phyloP scores from a whole-genome alignment of 2,797 vertebrate genomes.

The Acanthiza pusilla region DNA sequence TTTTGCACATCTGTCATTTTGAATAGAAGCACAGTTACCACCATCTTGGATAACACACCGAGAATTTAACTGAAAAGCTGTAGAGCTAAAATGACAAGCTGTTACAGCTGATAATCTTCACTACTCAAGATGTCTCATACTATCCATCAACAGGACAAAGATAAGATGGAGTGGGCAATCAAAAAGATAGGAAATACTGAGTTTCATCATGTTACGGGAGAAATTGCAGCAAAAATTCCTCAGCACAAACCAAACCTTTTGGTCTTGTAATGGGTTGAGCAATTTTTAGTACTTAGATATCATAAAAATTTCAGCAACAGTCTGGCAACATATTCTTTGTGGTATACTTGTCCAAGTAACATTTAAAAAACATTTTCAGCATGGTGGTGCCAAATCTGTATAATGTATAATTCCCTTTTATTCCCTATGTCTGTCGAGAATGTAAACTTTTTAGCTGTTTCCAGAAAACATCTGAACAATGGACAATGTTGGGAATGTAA shows the following conservation, averaged over 20 bases:
- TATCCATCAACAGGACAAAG: not conserved
- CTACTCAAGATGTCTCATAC: not conserved
- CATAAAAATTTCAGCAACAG: not conserved
- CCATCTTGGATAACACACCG: not conserved
- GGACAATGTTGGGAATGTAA: not conserved
- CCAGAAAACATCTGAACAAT: not conserved
- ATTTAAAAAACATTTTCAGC: not conserved
- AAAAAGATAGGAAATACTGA: not conserved
- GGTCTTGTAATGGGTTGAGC: not conserved
- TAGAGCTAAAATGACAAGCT: not conserved
- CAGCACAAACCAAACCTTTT: not conserved
- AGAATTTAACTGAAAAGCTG: not conserved
- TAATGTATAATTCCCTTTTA: not conserved
- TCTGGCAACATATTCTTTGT: not conserved
- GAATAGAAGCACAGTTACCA: not conserved
- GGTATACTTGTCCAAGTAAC: not conserved
- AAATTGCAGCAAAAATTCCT: not conserved
- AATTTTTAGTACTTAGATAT: not conserved
- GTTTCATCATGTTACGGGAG: not conserved
- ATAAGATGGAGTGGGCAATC: not conserved
- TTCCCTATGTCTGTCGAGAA: not conserved
- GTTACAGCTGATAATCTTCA: not conserved
- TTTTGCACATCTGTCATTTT: not conserved
- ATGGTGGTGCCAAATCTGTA: not conserved
- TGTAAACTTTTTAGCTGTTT: not conserved